Evolutionary conservation across 2,113 vertebrate genomes (phyloP), one percentile per base, ranked within the genome.

Genomic region (Urocynchramus pylzowi): DNA sequence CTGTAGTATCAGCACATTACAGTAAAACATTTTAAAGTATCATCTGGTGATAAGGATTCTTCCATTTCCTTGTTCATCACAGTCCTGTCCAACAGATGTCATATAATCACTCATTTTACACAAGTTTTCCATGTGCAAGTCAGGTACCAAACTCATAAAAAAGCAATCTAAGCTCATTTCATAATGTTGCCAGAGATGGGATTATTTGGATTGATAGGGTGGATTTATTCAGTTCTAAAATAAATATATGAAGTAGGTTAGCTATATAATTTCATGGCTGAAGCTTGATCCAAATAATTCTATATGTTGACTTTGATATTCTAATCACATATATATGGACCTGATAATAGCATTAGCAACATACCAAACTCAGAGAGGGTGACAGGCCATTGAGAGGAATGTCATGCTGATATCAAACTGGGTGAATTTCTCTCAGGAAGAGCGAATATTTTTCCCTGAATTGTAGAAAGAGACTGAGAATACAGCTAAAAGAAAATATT

Each of bases 241-340:
- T 26, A 52, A 68, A 60, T 17, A 9, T 19, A 15, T 49, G 11
- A 54, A 73, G 11, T n/a, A n/a, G 2, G 6, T 22, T 22, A 64
- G 22, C 19, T 54, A 12, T 13, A 31, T 50, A 14, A 59, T 77
- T 60, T 64, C 26, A 33, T 64, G 23, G 6, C 49, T 60, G 64
- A 84, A 87, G 17, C 15, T 76, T 50, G 10, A 84, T 64, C 28
- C 9, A 77, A 68, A 59, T 79, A n/a, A 68, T 71, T 68, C 17
- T 22, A 0, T 41, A 15, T 54, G 11, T 49, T 83, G 24, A 49
- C 4, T 61, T 53, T 22, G 27, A 28, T 71, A 27, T 44, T 75
- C 13, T n/a, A 68, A n/a, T 77, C 22, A 16, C 0, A 0, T 24
- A 3, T 28, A 9, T 20, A n/a, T 26, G 13, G 33, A 18, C 19